Evolutionary conservation across 2,113 vertebrate genomes (phyloP).

Genomic region (Circaetus cinerascens): DNA sequence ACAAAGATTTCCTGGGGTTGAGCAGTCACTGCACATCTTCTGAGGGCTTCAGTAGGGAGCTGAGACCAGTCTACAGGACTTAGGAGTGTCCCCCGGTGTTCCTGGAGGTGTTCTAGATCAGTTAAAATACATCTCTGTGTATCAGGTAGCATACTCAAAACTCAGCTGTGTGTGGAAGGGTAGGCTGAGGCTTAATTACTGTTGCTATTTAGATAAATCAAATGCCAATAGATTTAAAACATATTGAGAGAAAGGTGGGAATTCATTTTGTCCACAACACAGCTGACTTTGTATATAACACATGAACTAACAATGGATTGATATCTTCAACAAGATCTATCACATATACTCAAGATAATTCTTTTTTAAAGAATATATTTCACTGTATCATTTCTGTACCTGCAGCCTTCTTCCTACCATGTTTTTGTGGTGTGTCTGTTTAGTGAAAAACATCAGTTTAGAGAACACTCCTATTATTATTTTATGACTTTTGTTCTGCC

Average conservation of each 20-base stretch:
- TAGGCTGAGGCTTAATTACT: background rate
- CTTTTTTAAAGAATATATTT: background rate
- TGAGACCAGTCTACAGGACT: background rate
- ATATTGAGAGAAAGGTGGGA: background rate
- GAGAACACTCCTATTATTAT: background rate
- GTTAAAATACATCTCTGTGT: no score
- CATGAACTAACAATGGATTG: background rate
- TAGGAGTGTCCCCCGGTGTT: rapidly evolving
- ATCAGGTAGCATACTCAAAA: background rate
- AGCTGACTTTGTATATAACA: background rate
- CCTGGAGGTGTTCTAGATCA: background rate
- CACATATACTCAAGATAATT: background rate
- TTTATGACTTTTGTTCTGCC: background rate
- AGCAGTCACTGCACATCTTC: background rate
- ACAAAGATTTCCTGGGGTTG: background rate
- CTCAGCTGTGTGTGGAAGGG: background rate
- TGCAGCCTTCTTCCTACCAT: background rate
- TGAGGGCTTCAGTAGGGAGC: background rate
- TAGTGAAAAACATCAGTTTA: background rate
- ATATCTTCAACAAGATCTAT: background rate
- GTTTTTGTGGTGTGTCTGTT: background rate
- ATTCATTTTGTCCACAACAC: background rate
- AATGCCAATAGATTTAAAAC: background rate
- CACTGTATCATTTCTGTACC: background rate
- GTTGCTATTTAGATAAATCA: background rate